Conservation (phyloP, 1,140 invertebrate genomes). For the Cardiocondyla obscurior region DNA sequence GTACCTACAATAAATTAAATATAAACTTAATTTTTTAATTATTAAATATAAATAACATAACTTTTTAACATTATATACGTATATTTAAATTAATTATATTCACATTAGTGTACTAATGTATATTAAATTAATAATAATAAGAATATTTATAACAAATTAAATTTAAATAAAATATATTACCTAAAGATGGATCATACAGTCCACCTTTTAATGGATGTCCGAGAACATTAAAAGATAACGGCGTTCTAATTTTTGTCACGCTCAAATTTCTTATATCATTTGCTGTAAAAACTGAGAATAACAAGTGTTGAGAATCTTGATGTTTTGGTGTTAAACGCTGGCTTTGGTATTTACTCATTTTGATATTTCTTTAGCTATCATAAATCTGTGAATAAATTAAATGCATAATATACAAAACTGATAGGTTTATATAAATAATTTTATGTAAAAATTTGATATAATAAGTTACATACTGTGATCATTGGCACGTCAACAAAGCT, state of each 20-base stretch:
- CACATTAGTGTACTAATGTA: background rate
- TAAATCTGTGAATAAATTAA: background rate
- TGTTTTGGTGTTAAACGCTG: constrained; percentile 70
- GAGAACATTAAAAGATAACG: constrained; percentile 92
- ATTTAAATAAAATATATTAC: constrained; percentile 78
- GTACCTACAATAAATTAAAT: constrained; percentile 83
- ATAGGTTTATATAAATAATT: too few species aligned
- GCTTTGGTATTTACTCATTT: constrained; percentile 25
- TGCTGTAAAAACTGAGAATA: constrained; percentile 89
- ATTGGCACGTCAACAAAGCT: too few species aligned
- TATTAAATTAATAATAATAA: background rate
- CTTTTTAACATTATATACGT: background rate
- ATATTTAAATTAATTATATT: background rate
- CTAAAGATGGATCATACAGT: constrained; percentile 93
- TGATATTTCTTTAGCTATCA: background rate
- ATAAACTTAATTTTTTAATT: background rate
- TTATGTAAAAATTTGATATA: too few species aligned
- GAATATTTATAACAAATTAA: background rate
- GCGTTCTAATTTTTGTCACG: constrained; percentile 93
- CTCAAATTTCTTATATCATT: constrained; percentile 95
- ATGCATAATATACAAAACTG: background rate
- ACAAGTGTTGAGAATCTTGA: constrained; percentile 84
- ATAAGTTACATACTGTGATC: too few species aligned
- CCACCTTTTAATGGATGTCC: constrained; percentile 93
- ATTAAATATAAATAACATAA: constrained; percentile 1